Base-by-base conservation (phyloP, 2,797 vertebrate species). In the Nyctalus aviator region DNA sequence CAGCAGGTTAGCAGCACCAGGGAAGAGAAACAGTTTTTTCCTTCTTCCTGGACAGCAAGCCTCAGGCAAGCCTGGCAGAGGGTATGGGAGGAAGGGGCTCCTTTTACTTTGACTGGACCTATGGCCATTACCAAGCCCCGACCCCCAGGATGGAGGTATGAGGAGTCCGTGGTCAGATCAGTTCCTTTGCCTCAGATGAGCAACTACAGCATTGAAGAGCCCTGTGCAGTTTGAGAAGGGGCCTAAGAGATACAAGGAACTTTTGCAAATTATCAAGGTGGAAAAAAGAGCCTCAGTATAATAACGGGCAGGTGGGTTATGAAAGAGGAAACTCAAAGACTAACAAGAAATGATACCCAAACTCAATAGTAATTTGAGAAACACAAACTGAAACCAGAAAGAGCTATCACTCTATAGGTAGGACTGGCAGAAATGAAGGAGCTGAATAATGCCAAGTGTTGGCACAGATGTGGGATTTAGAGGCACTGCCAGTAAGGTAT, bases 1-100 rank as follows among this genome's bases (percentile, higher is more conserved):
- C 77, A 90, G 89, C 90, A 75, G 97, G 91, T 96, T 92, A 95
- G 89, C 91, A 92, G 92, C 57, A 82, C 72, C 12, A 35, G 27
- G 89, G 77, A 83, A 0, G 0, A 95, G 71, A 85, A 88, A 75
- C 53, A 46, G 46, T 17, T 68, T 23, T 37, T n/a, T 32, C 18
- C n/a, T 14, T 68, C 55, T 48, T 62, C 6, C 53, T 0, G 23
- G 57, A 62, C 7, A 25, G 75, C 48, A 81, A 9, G 21, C 23
- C 21, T 62, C 59, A 44, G 79, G 59, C 27, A 35, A 35, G 41
- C 35, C 50, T 50, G 12, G 46, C 13, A 71, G 32, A 76, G 41
- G 48, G 25, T 11, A 18, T 30, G 11, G 6, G 66, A 76, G 7
- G 23, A 48, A 57, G 27, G 69, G 9, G n/a, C 7, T 53, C 35